Conservation (phyloP, 1,140 invertebrate species). For the Bicyclus anynana region DNA sequence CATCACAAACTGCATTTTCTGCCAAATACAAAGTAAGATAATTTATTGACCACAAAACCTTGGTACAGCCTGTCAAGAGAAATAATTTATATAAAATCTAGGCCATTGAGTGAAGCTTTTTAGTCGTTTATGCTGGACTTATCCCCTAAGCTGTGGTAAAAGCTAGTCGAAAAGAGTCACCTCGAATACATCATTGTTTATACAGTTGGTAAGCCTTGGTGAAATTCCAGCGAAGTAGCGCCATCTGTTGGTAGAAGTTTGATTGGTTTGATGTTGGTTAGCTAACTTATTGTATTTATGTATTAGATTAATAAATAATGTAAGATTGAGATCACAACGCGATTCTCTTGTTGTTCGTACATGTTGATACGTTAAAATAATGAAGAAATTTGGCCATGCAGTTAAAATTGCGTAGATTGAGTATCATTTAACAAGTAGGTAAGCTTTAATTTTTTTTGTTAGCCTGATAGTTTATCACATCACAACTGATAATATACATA, state of each 20-base stretch:
- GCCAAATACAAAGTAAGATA: not conserved
- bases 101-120: no score
- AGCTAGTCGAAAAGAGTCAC: not conserved
- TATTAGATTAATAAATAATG: conserved; percentile 4
- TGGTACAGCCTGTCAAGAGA: not conserved
- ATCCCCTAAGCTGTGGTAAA: no score
- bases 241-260: not conserved
- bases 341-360: conserved; percentile 1
- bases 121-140: no score
- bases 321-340: not conserved
- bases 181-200: not conserved
- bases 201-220: not conserved
- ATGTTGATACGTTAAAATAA: not conserved
- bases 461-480: not conserved
- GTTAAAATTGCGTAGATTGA: not conserved
- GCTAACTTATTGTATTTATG: conserved; percentile 14
- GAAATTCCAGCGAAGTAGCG: not conserved
- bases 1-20: not conserved
- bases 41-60: not conserved
- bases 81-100: not conserved
- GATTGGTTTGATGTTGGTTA: conserved; percentile 5
- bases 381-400: not conserved
- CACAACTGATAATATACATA: no score
- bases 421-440: not conserved
- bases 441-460: not conserved